Conservation (phyloP, 2,113 vertebrate species). For the Rhipidura dahli region DNA sequence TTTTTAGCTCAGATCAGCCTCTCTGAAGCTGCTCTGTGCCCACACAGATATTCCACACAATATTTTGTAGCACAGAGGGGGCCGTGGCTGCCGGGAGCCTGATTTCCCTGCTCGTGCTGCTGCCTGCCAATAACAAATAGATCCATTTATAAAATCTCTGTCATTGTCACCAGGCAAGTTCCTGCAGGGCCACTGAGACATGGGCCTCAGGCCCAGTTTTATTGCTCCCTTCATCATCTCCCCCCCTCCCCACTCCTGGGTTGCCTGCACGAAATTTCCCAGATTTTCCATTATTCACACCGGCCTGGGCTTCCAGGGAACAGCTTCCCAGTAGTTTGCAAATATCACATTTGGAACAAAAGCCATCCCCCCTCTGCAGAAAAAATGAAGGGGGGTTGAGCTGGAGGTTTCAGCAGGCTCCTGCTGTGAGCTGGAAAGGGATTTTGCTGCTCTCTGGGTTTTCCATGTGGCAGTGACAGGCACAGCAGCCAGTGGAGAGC, state of each 20-base stretch:
- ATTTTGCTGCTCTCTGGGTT: neutral
- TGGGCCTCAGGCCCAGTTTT: neutral
- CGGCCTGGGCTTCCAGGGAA: neutral
- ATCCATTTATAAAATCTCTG: slow-evolving; percentile 28
- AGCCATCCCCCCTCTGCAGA: neutral
- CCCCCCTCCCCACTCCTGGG: fast-evolving
- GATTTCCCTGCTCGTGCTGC: neutral
- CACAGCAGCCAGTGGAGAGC: neutral
- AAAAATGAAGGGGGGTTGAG: neutral
- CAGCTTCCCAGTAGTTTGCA: neutral
- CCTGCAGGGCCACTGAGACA: neutral
- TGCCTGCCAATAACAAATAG: slow-evolving; percentile 22
- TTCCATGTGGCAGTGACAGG: neutral
- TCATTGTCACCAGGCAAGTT: slow-evolving; percentile 23
- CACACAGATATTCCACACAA: neutral
- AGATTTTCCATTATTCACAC: neutral
- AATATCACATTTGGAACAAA: neutral
- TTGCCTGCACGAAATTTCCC: neutral
- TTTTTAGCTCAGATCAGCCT: neutral
- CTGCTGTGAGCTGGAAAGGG: neutral
- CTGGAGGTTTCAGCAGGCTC: neutral
- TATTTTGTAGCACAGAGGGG: neutral
- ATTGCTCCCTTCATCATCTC: neutral
- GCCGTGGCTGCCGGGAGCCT: neutral
- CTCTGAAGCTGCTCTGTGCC: neutral